Evolutionary conservation across 2,113 vertebrate species (phyloP), one percentile per base, ranked within the genome.

Genomic region (Callaeas wilsoni): DNA sequence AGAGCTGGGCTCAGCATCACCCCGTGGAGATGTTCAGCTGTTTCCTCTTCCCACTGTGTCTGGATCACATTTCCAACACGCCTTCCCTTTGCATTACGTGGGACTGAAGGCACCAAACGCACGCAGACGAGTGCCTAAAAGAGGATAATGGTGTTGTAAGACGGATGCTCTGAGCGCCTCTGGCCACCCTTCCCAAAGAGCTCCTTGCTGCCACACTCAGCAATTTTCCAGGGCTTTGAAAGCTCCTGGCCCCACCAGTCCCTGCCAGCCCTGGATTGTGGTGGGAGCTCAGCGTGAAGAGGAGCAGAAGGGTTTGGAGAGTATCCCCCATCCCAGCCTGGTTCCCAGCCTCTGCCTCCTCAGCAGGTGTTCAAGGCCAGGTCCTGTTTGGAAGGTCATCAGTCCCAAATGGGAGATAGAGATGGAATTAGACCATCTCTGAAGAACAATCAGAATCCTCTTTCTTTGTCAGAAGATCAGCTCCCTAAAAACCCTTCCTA

Each of bases 21-120:
- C 29, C 57, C 0, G 0, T 32, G 25, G 21, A 18, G 21, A 16
- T 23, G 6, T 35, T 39, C 53, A 59, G 33, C 70, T 69, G 2
- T 42, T 59, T 59, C 33, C 22, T 11, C 41, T 64, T 86, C 55
- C 53, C 46, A 12, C 35, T 27, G 25, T 17, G 59, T 55, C 35
- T 69, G 41, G 56, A 41, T 50, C 35, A 30, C 0, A 0, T 37
- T 77, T 46, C 25, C 70, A n/a, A 37, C 25, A 12, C 8, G 12
- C 10, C 21, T 25, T 85, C 13, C 53, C 49, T 29, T 44, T 64
- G 39, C 29, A 5, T 41, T 30, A 4, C 2, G 4, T 50, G 44
- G 25, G 13, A 9, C 9, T 50, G 70, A 69, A 86, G 76, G 60
- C 64, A 59, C 4, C 80, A 55, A 33, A 52, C 7, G 57, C 29